Conservation (phyloP, 2,888 invertebrate species). For the Entomobrya proxima region DNA sequence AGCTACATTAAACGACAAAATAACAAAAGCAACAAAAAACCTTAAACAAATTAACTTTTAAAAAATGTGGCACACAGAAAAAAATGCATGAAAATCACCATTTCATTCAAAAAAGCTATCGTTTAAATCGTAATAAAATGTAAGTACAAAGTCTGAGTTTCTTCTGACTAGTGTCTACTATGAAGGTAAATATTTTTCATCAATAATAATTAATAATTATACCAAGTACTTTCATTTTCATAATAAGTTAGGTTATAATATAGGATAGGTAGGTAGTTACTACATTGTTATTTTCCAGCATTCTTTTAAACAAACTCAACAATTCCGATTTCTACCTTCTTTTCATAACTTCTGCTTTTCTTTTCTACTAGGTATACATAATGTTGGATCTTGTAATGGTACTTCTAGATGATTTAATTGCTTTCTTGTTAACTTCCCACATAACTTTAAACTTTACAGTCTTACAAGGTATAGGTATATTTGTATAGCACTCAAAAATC, state of each 20-base stretch:
- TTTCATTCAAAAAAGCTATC: background rate
- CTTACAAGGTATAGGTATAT: conserved; percentile 29
- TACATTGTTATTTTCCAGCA: too few species aligned
- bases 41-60: too few species aligned
- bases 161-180: conserved; percentile 43
- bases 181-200: background rate
- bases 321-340: too few species aligned
- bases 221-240: background rate
- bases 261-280: too few species aligned
- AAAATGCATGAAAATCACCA: conserved; percentile 15
- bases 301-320: too few species aligned
- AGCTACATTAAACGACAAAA: background rate
- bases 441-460: conserved; percentile 1
- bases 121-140: conserved; percentile 2
- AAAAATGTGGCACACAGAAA: conserved; percentile 13
- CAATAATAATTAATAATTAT: background rate
- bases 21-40: background rate
- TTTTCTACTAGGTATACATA: too few species aligned
- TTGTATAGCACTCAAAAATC: conserved; percentile 45
- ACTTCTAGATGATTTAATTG: background rate
- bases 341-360: too few species aligned
- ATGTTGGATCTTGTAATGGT: background rate
- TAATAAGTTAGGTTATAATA: too few species aligned
- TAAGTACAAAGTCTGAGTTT: conserved; percentile 50
- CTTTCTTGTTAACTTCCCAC: background rate